Base-by-base conservation (phyloP, 2,888 invertebrate genomes). In the Melinaea marsaeus region DNA sequence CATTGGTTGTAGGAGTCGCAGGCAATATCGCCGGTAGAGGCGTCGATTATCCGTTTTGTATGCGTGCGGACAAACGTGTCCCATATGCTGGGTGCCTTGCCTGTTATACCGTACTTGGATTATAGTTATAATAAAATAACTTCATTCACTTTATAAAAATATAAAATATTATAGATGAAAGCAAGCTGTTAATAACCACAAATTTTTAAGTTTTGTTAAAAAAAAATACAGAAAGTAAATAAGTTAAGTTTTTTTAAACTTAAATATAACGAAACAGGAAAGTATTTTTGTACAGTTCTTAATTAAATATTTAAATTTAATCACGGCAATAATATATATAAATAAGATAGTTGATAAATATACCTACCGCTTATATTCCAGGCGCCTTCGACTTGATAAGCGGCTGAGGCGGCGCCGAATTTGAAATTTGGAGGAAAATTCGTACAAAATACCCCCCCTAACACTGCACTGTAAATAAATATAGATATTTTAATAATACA, bases 21-120 rank as follows among this genome's bases (percentile, higher is more conserved):
- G 0, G 94, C 92, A 0, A 93, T 79, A 65, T 94, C 93, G 0
- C 92, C 94, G 22, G 87, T 92, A 3, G 86, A 84, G 0, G 77
- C 69, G 58, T 78, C 79, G 0, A 2, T 0, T 0, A 80, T 71
- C 0, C n/a, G 2, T 0, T 69, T 63, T 0, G 78, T 73, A 0
- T 37, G 9, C 11, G 60, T 57, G 64, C 86, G 88, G 0, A 76
- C 74, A 58, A 82, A 79, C 13, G 74, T 70, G 72, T 93, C 93
- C 92, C 91, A 92, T 4, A 92, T 85, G 74, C 84, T 93, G 69
- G 86, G 86, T 0, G 87, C 83, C 79, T 93, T 93, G 46, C 89
- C 93, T 93, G 71, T 3, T 71, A 75, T 33, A 45, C 4, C 2
- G 22, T 51, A 32, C 13, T 4, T n/a, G 13, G 2, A 22, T 48